phyloP scores from a whole-genome alignment of 1,140 invertebrate genomes.

The Neodiprion virginianus region DNA sequence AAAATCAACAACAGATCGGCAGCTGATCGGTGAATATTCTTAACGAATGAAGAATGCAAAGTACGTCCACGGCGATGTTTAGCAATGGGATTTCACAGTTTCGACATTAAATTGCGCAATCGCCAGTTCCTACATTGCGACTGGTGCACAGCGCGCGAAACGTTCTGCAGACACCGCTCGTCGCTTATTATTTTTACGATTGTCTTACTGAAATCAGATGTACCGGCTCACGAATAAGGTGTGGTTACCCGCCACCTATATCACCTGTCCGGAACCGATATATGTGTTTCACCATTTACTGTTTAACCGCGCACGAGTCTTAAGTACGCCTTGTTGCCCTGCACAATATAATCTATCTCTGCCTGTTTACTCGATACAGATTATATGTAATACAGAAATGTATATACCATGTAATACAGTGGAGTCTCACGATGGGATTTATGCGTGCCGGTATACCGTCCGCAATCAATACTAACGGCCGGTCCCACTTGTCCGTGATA shows the following conservation, averaged over 20 bases:
- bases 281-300: background rate
- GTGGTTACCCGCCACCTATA: background rate
- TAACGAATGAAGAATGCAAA: too few relatives aligned
- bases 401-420: too few relatives aligned
- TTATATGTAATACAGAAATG: too few relatives aligned
- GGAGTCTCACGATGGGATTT: background rate
- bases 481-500: background rate
- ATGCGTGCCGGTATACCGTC: background rate
- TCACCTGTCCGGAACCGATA: background rate
- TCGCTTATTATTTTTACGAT: slow-evolving; percentile 1
- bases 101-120: too few relatives aligned
- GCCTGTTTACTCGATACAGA: too few relatives aligned
- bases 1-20: background rate
- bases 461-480: too few relatives aligned
- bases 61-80: too few relatives aligned
- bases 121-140: too few relatives aligned
- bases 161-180: background rate
- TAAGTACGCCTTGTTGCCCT: too few relatives aligned
- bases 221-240: background rate
- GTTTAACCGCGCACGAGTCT: background rate
- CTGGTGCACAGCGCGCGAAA: background rate
- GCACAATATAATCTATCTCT: too few relatives aligned
- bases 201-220: background rate
- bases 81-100: too few relatives aligned
- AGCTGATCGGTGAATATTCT: too few relatives aligned